Base-by-base conservation (phyloP, 2,888 invertebrate genomes). In the Chesias legatella region DNA sequence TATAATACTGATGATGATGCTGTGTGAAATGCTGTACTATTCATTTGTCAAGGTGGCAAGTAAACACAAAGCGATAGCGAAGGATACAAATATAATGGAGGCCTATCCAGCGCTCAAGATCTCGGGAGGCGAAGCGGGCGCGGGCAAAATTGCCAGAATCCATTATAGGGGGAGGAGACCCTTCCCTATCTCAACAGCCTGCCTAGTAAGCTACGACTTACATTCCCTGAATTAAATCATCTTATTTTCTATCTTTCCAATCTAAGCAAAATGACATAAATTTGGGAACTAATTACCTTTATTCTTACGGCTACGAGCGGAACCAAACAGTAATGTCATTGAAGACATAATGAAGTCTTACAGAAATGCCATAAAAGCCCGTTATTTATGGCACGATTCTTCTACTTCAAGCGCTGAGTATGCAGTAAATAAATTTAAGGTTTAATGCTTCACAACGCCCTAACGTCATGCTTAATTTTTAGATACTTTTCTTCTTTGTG, bases 101-200 rank as follows among this genome's bases (percentile, higher is more conserved):
- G 67, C 63, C 67, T 71, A 67, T 66, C 61, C 65, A 57, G 61
- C 63, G 63, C 63, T 59, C 63, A 56, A 50, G 64, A 58, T 56
- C 70, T 66, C 64, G 57, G 61, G 65, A 58, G 63, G 53, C 43
- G 29, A 39, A 39, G 37, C 40, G 36, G 53, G 62, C 69, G 67
- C 67, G 69, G 60, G 75, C 63, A 66, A 75, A 80, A 84, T 80
- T 79, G 72, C 73, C 73, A 63, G 83, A 83, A 83, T 84, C 81
- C 74, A 83, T 84, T 81, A 82, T 69, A 62, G 63, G 57, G 58
- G 56, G 58, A 59, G 71, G 70, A 69, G 70, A 67, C 56, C 56
- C 55, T 34, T 27, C 40, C 76, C 80, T 80, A 80, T 80, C 79
- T 76, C 78, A 74, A 81, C 79, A 73, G 65, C 69, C 66, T 66